Conservation (phyloP, 2,113 vertebrate species). For the Pristiophorus japonicus region DNA sequence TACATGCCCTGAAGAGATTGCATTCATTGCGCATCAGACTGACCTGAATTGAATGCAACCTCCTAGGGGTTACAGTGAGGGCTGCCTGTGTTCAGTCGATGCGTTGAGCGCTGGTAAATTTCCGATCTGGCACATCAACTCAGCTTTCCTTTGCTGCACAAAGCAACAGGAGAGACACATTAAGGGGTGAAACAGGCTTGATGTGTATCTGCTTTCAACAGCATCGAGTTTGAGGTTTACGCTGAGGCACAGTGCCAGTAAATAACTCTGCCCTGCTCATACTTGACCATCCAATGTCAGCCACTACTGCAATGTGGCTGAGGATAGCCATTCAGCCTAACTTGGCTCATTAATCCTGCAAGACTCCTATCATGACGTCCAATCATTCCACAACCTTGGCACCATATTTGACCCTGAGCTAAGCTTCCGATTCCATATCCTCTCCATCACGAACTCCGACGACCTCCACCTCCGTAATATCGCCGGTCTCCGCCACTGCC, state of each 20-base stretch:
- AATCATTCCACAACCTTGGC: not conserved
- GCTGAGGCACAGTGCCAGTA: not conserved
- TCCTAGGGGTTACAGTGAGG: not conserved
- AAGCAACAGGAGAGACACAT: not conserved
- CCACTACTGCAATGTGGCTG: not conserved
- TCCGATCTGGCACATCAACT: not conserved
- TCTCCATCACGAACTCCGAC: not conserved
- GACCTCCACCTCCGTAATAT: not conserved
- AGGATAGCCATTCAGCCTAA: not conserved
- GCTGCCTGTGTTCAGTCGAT: not conserved
- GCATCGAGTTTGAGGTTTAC: not conserved
- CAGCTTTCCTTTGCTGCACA: not conserved
- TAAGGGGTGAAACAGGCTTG: not conserved
- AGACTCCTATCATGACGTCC: not conserved
- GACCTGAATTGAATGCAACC: slow-evolving; percentile 4
- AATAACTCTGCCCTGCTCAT: not conserved
- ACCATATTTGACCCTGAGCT: not conserved
- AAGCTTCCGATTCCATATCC: not conserved
- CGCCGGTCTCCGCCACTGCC: too few relatives aligned
- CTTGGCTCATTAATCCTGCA: not conserved
- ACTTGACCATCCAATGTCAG: not conserved
- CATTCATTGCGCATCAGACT: not conserved
- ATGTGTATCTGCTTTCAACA: not conserved
- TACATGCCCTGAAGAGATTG: not conserved
- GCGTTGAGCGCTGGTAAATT: not conserved